Base-by-base conservation (phyloP, 2,888 invertebrate genomes). In the Eutolmus rufibarbis region DNA sequence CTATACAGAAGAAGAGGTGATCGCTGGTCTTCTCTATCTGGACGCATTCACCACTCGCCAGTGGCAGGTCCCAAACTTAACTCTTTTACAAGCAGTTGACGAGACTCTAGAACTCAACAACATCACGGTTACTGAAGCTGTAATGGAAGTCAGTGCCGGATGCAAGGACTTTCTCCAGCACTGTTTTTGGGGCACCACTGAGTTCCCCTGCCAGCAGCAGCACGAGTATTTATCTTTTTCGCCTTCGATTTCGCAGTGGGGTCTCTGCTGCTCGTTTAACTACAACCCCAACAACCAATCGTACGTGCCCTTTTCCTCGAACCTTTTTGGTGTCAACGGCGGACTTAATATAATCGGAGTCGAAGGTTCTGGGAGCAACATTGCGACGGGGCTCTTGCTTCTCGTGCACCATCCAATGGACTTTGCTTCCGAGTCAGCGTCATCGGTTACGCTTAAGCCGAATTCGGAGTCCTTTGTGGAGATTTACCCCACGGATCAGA, bases 251-350 rank as follows among this genome's bases (percentile, higher is more conserved):
- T 92, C 92, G 0, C 91, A 89, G 87, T 87, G 91, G 8, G 92
- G 92, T 0, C 91, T 91, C 5, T 92, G 92, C 79, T 92, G 92
- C 88, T 92, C 92, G 4, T 93, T 93, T 46, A 92, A 92, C 88
- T 92, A 92, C 79, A 91, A 92, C 90, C 92, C 92, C 0, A 90
- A 91, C 23, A 92, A 92, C 89, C 87, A 89, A 12, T 91, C 91
- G 4, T 92, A 90, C 86, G 90, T 91, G 5, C 92, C 92, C 19
- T 92, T 92, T 86, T 91, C 92, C 0, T 89, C 92, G 7, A 92
- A 92, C 78, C 91, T 91, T 23, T 92, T 92, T 78, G 92, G 92
- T 86, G 90, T 92, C 88, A 90, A 91, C 51, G 92, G 92, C 0
- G 92, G 92, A 0, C 88, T 92, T 7, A 91, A 90, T 4, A 90